Base-by-base conservation (phyloP, 2,113 vertebrate species). In the Pantherophis guttatus region DNA sequence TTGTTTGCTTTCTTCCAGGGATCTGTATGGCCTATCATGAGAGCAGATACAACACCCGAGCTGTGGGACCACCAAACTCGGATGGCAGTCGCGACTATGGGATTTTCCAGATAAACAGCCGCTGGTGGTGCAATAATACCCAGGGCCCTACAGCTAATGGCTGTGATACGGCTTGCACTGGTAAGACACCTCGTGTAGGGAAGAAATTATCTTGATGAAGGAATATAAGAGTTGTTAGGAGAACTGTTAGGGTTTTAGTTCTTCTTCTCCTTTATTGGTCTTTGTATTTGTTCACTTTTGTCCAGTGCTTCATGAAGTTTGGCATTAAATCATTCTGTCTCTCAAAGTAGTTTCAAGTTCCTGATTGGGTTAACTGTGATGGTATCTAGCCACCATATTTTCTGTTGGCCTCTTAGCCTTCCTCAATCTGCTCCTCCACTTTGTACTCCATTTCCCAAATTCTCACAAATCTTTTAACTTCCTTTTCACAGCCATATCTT, bases 101-200 rank as follows among this genome's bases (percentile, higher is more conserved):
- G 54, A 52, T 93, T 52, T 90, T 93, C 33, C 92, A 93, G 53
- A 85, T 93, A 13, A 93, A 90, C 70, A 86, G 92, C 88, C 70
- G 21, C 8, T 86, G 19, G 17, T 93, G 92, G 92, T 93, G 88
- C 12, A 1, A 19, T 11, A 52, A 90, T 17, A 23, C 48, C n/a
- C 1, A 59, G 6, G 7, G 53, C 0, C 8, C 0, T 52, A 90
- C 92, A 33, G 4, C 39, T 1, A 93, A 90, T 17, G 65, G 26
- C 9, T 93, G 92, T 12, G 7, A 17, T 0, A 90, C 0, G 0
- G 0, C 53, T 26, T 93, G 92, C 29, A 86, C 3, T 81, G 54
- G 92, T 93, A 90, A 90, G 70, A 15, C 26, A 65, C 62, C 26
- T 13, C 13, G 11, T 53, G 1, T 9, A 62, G 0, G 0, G 15